Conservation (phyloP, 2,888 invertebrate species). For the Nymphalis urticae region DNA sequence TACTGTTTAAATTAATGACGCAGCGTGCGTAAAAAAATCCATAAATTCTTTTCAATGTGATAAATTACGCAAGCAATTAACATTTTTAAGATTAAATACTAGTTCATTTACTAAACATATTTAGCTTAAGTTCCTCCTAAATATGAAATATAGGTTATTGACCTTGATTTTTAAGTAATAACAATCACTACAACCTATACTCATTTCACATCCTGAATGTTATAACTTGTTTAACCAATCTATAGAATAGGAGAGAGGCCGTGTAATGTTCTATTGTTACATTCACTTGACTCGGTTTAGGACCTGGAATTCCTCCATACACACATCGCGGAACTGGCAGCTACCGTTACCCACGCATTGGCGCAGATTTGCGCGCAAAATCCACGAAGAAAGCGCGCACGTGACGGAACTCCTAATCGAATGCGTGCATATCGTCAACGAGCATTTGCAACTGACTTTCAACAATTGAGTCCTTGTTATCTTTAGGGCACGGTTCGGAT, state of each 20-base stretch:
- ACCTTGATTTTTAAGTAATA: background rate
- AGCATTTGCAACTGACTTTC: slow-evolving; percentile 39
- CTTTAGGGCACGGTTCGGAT: slow-evolving; percentile 52
- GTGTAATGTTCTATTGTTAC: slow-evolving; percentile 39
- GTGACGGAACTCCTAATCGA: slow-evolving; percentile 68
- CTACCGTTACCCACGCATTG: slow-evolving; percentile 71
- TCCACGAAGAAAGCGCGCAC: slow-evolving; percentile 77
- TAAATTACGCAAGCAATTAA: slow-evolving; percentile 27
- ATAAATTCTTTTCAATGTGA: slow-evolving; percentile 12
- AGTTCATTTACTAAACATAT: background rate
- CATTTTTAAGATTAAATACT: slow-evolving; percentile 35
- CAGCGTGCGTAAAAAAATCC: slow-evolving; percentile 22
- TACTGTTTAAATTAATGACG: slow-evolving; percentile 42
- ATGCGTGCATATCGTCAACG: slow-evolving; percentile 52
- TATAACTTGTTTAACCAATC: slow-evolving; percentile 25
- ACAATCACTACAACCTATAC: slow-evolving; percentile 8
- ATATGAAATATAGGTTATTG: background rate
- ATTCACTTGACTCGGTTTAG: slow-evolving; percentile 28
- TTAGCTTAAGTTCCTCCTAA: background rate
- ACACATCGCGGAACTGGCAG: slow-evolving; percentile 65
- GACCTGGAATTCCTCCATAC: slow-evolving; percentile 53
- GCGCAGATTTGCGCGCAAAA: slow-evolving; percentile 76
- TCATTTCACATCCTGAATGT: slow-evolving; percentile 30
- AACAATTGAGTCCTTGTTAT: slow-evolving; percentile 46
- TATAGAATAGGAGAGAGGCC: slow-evolving; percentile 26